phyloP scores from a whole-genome alignment of 2,888 invertebrate species.

The Malthinus seriepunctatus region DNA sequence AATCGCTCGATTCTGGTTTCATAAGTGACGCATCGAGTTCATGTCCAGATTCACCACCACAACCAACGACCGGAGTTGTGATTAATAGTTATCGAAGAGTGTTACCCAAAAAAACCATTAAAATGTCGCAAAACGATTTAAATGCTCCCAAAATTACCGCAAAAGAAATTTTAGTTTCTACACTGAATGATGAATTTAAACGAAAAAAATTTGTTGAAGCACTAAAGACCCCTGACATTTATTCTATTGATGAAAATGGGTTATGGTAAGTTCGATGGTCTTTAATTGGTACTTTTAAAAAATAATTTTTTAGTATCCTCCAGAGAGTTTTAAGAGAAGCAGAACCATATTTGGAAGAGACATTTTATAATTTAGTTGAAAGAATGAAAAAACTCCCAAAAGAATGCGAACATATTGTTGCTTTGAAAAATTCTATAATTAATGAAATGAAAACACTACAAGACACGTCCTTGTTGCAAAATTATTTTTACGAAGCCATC shows the following conservation, averaged over 20 bases:
- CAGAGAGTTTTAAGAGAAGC: background rate
- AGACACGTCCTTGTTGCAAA: background rate
- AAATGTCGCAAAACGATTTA: background rate
- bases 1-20: background rate
- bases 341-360: background rate
- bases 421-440: background rate
- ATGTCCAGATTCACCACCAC: background rate
- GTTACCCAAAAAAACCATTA: background rate
- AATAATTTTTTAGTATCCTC: slow-evolving; percentile 4
- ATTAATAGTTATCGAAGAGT: background rate
- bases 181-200: background rate
- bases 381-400: slow-evolving; percentile 3
- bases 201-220: background rate
- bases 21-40: slow-evolving; percentile 1
- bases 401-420: background rate
- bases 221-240: background rate
- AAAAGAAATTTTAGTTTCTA: background rate
- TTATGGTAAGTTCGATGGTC: background rate
- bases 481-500: slow-evolving; percentile 5
- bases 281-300: background rate
- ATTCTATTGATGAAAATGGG: background rate
- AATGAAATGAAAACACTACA: background rate
- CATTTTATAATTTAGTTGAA: slow-evolving; percentile 6
- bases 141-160: background rate
- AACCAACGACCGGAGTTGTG: background rate